Conservation (phyloP, 2,888 invertebrate genomes). For the Anaspis maculata region DNA sequence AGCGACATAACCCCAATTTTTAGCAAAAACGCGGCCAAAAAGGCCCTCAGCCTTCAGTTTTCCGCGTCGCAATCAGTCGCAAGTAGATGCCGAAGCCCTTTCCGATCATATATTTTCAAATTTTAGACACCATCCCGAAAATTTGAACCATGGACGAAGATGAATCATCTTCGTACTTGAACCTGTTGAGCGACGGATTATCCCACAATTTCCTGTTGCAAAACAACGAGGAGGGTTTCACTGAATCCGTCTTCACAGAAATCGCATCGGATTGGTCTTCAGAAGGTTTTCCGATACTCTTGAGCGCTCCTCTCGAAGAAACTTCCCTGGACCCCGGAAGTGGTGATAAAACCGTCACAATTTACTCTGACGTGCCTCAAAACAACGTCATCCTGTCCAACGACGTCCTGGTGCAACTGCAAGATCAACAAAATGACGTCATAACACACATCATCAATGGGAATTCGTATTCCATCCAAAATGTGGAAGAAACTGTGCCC, state of each 20-base stretch:
- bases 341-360: slow-evolving; percentile 4
- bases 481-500: neutral
- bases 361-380: slow-evolving; percentile 5
- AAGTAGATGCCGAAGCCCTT: too few species aligned
- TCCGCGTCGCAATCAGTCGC: too few species aligned
- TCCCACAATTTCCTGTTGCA: slow-evolving; percentile 29
- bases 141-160: too few species aligned
- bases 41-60: too few species aligned
- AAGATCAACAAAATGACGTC: neutral
- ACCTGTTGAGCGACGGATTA: slow-evolving; percentile 30
- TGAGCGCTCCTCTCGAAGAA: slow-evolving; percentile 23
- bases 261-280: slow-evolving; percentile 32
- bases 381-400: slow-evolving; percentile 26
- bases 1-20: too few species aligned
- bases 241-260: slow-evolving; percentile 33
- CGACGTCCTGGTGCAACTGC: slow-evolving; percentile 22
- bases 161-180: slow-evolving; percentile 30
- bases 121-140: too few species aligned
- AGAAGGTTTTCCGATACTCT: slow-evolving; percentile 31
- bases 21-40: too few species aligned
- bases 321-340: slow-evolving; percentile 2
- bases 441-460: too few species aligned
- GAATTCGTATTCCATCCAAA: too few species aligned
- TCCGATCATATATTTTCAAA: too few species aligned
- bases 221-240: slow-evolving; percentile 26